Evolutionary conservation across 2,888 invertebrate genomes (phyloP).

Genomic region (Mechanitis messenoides): DNA sequence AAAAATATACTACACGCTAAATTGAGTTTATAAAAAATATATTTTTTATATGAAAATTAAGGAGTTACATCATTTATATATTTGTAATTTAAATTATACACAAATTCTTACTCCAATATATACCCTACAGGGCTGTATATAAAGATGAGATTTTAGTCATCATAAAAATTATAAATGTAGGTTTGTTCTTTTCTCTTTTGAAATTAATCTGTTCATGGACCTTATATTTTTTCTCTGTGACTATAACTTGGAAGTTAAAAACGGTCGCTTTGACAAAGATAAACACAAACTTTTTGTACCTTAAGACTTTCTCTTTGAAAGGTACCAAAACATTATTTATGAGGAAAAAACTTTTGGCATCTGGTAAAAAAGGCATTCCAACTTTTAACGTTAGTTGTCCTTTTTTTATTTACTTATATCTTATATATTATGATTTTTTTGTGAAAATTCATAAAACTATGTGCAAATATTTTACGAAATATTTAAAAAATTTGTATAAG

Average conservation of each 20-base stretch:
- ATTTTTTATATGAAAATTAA: too few species aligned
- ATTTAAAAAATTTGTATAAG: too few species aligned
- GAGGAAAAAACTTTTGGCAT: conserved; percentile 16
- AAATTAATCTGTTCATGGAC: conserved; percentile 1
- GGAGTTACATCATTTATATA: too few species aligned
- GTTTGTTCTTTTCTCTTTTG: too few species aligned
- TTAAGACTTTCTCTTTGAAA: conserved; percentile 19
- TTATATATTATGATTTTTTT: neutral
- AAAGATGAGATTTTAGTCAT: too few species aligned
- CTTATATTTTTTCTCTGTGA: conserved; percentile 18
- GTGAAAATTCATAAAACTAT: neutral
- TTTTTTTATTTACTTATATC: conserved; percentile 1
- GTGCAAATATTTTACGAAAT: too few species aligned
- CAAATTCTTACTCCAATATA: too few species aligned
- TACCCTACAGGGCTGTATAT: too few species aligned
- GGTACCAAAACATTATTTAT: conserved; percentile 18
- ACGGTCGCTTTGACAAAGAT: conserved; percentile 21
- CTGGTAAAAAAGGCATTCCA: conserved; percentile 10
- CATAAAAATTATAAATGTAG: too few species aligned
- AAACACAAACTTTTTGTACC: conserved; percentile 19
- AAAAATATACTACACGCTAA: too few species aligned
- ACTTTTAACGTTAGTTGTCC: conserved; percentile 3
- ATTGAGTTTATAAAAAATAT: too few species aligned
- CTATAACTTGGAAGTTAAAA: conserved; percentile 19
- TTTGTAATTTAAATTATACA: too few species aligned